Evolutionary conservation across 2,888 invertebrate species (phyloP).

Genomic region (Melangyna quadrimaculata): DNA sequence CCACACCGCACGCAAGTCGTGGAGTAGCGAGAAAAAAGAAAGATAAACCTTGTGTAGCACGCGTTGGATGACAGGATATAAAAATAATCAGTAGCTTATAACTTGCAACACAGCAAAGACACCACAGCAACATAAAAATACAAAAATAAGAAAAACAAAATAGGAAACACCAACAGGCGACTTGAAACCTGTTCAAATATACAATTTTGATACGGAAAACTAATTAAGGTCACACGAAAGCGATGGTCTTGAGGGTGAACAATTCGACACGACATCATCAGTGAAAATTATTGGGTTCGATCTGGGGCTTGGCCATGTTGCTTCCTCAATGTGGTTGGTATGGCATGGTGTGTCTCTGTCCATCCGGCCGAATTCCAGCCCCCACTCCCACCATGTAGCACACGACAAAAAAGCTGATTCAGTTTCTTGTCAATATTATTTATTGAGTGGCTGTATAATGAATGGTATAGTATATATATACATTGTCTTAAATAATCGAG

Average conservation of each 20-base stretch:
- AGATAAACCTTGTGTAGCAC: constrained; percentile 33
- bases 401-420: constrained; percentile 58
- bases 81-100: constrained; percentile 63
- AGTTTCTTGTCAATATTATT: constrained; percentile 65
- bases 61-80: constrained; percentile 59
- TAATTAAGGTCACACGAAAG: constrained; percentile 71
- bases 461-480: too few relatives aligned
- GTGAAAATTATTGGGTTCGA: constrained; percentile 66
- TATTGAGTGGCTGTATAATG: constrained; percentile 31
- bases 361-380: constrained; percentile 3
- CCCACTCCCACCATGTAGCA: neutral
- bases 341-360: constrained; percentile 9
- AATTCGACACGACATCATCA: constrained; percentile 64
- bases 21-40: neutral
- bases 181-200: constrained; percentile 43
- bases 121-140: neutral
- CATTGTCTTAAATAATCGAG: constrained; percentile 1
- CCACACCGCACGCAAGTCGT: constrained; percentile 45
- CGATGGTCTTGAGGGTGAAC: constrained; percentile 62
- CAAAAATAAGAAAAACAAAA: neutral
- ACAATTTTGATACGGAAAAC: constrained; percentile 59
- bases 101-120: constrained; percentile 4
- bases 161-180: constrained; percentile 24
- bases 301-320: constrained; percentile 59
- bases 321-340: constrained; percentile 12